Conservation (phyloP, 2,888 invertebrate genomes). For the Leptinotarsa peninsularis region DNA sequence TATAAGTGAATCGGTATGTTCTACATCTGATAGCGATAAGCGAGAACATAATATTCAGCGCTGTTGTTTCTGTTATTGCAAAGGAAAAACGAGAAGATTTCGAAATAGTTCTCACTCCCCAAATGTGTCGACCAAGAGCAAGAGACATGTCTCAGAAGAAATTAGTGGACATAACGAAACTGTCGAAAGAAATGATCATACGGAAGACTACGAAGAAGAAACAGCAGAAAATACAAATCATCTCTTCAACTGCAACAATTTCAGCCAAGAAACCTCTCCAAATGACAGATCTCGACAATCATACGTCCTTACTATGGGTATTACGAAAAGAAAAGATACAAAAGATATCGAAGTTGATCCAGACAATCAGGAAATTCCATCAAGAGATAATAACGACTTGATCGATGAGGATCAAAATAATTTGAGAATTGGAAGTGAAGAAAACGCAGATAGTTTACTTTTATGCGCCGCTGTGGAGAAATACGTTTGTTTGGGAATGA, state of each 20-base stretch:
- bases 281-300: neutral
- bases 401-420: neutral
- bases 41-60: neutral
- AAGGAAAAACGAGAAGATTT: neutral
- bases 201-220: neutral
- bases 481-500: neutral
- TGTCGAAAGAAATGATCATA: neutral
- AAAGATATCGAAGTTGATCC: neutral
- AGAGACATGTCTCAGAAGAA: neutral
- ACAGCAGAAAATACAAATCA: neutral
- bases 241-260: neutral
- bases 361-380: neutral
- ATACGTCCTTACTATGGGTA: no score
- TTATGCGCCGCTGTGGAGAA: neutral
- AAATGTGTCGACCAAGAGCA: neutral
- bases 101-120: neutral
- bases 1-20: neutral
- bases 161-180: neutral
- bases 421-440: neutral
- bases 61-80: neutral
- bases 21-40: neutral
- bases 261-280: neutral
- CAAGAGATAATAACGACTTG: neutral
- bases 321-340: neutral
- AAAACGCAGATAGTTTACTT: neutral